Evolutionary conservation across 1,140 invertebrate genomes (phyloP).

Genomic region (Drosophila ohnishii): DNA sequence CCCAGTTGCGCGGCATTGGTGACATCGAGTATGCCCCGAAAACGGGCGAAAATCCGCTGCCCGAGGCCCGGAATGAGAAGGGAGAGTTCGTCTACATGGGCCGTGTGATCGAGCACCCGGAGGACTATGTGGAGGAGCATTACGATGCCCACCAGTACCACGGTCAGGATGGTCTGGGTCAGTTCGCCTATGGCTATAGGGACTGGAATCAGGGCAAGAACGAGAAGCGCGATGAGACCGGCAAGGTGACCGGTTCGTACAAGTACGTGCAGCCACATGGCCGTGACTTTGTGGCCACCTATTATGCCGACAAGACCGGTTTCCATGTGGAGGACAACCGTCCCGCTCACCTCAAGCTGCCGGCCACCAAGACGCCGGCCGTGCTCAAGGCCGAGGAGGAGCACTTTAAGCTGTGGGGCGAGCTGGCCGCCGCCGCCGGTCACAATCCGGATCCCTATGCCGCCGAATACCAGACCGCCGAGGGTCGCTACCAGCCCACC

Average conservation of each 20-base stretch:
- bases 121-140: slow-evolving; percentile 87
- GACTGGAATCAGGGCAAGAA: slow-evolving; percentile 87
- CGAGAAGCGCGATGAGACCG: slow-evolving; percentile 76
- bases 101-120: slow-evolving; percentile 85
- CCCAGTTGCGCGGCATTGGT: slow-evolving; percentile 70
- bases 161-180: slow-evolving; percentile 86
- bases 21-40: slow-evolving; percentile 84
- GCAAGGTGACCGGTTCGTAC: slow-evolving; percentile 77
- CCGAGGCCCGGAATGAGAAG: slow-evolving; percentile 83
- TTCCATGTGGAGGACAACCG: slow-evolving; percentile 88
- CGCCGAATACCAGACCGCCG: slow-evolving; percentile 67
- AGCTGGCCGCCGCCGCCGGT: slow-evolving; percentile 85
- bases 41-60: slow-evolving; percentile 83
- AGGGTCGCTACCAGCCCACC: slow-evolving; percentile 69
- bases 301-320: slow-evolving; percentile 86
- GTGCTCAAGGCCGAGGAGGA: slow-evolving; percentile 86
- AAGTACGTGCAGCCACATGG: slow-evolving; percentile 82
- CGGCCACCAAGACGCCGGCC: slow-evolving; percentile 85
- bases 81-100: slow-evolving; percentile 86
- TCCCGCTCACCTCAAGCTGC: slow-evolving; percentile 85
- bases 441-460: slow-evolving; percentile 84
- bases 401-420: slow-evolving; percentile 86
- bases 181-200: slow-evolving; percentile 87
- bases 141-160: slow-evolving; percentile 87
- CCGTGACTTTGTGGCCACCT: slow-evolving; percentile 84